Evolutionary conservation across 2,888 invertebrate species (phyloP), one percentile per base, ranked within the genome.

Genomic region (Unio delphinus): DNA sequence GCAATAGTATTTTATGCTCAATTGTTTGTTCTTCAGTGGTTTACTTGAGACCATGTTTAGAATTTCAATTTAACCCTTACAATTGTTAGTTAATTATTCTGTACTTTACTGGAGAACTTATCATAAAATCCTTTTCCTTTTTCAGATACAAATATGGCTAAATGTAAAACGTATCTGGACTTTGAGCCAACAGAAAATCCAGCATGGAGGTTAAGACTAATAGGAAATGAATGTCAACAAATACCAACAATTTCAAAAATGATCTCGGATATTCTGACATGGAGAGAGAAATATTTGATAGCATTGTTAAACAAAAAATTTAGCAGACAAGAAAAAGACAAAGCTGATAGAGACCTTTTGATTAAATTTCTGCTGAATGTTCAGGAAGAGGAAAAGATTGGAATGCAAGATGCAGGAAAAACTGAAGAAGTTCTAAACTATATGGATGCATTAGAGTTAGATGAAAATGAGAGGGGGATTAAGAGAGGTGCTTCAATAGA

Each of bases 151-250:
- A 45, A 45, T 45, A 45, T 45, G 45, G 45, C 45, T 45, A 45
- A 2, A 15, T 20, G 17, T 59, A n/a, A 26, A 54, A 20, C 28
- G 11, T 68, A 59, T 17, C 54, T 58, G 0, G 28, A 57, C 6
- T 68, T 68, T 59, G 59, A 64, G 30, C 68, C 64, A 15, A 68
- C 68, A 28, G 64, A 68, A 20, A 54, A 8, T 8, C 68, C 68
- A 6, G 26, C 18, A 68, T 68, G 68, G 68, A 26, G 68, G n/a
- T 30, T 17, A 34, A 30, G 28, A 8, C 17, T 57, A 11, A 17
- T 18, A 1, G 55, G 4, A 3, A n/a, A 7, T 15, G 60, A 45
- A 7, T 8, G 11, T 3, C 17, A 1, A 15, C 11, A 3, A 45
- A 45, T 45, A 59, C 68, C 68, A 17, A n/a, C 54, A 5, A 60